Conservation (phyloP, 1,140 invertebrate species). For the Neoseiulus cucumeris region DNA sequence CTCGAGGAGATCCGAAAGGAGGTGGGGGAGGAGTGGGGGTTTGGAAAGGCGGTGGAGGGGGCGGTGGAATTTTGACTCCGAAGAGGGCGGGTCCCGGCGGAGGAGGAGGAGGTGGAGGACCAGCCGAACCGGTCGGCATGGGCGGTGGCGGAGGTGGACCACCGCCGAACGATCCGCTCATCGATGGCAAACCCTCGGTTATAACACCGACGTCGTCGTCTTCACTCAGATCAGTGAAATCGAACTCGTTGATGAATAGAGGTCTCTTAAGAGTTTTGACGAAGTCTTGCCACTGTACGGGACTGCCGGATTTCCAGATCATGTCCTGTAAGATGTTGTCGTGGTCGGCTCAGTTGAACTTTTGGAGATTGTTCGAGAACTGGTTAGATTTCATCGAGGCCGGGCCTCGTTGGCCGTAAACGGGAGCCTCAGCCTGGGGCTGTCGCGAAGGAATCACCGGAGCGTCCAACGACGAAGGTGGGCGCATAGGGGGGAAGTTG, state of each 20-base stretch:
- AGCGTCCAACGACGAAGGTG: background rate
- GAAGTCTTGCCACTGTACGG: slow-evolving; percentile 74
- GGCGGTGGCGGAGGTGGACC: slow-evolving; percentile 25
- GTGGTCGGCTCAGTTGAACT: background rate
- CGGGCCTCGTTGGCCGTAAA: background rate
- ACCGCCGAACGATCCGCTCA: slow-evolving; percentile 23
- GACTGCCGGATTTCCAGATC: slow-evolving; percentile 13
- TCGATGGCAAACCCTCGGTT: background rate
- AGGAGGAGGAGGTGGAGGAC: slow-evolving; percentile 18
- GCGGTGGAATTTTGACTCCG: slow-evolving; percentile 20
- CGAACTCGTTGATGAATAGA: slow-evolving; percentile 75
- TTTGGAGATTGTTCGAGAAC: slow-evolving; percentile 1
- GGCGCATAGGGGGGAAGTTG: background rate
- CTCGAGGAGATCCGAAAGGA: slow-evolving; percentile 22
- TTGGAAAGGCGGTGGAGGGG: slow-evolving; percentile 26
- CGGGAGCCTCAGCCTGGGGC: background rate
- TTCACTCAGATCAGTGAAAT: slow-evolving; percentile 71
- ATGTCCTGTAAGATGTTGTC: slow-evolving; percentile 14
- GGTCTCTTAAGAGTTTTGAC: slow-evolving; percentile 56
- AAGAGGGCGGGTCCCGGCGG: slow-evolving; percentile 29
- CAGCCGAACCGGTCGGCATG: slow-evolving; percentile 16
- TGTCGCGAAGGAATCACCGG: background rate
- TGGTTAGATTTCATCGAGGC: background rate
- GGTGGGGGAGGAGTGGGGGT: slow-evolving; percentile 26
- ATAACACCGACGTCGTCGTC: slow-evolving; percentile 37